phyloP scores from a whole-genome alignment of 2,113 vertebrate genomes.

The Brienomyrus brachyistius region DNA sequence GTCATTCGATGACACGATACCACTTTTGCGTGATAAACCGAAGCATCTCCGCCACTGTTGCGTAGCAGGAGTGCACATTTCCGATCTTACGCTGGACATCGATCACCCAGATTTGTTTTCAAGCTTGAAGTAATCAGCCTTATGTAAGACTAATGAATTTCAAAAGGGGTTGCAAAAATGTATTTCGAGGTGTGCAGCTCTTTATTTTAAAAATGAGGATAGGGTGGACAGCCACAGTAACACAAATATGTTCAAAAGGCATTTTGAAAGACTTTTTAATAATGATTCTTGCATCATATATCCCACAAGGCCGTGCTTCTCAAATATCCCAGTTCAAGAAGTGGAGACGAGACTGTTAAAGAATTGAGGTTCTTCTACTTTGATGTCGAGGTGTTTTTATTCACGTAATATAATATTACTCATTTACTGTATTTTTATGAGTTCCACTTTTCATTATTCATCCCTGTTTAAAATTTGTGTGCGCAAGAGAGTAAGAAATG shows the following conservation, averaged over 20 bases:
- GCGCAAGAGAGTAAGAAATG: not conserved
- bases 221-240: not conserved
- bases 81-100: not conserved
- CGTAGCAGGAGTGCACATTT: not conserved
- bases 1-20: not conserved
- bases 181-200: not conserved
- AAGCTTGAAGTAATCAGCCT: not conserved
- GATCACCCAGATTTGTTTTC: not conserved
- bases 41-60: too few species aligned
- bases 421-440: not conserved
- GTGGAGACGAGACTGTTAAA: not conserved
- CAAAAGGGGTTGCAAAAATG: not conserved
- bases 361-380: not conserved
- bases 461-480: not conserved
- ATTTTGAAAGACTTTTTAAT: not conserved
- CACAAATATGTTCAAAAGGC: not conserved
- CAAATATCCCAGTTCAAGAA: not conserved
- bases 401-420: constrained; percentile 4
- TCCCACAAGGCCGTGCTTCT: not conserved
- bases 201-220: not conserved
- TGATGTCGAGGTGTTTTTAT: not conserved
- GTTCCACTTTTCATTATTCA: not conserved
- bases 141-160: not conserved
- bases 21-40: not conserved
- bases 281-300: not conserved